phyloP scores from a whole-genome alignment of 2,888 invertebrate genomes.

The Lasioglossum oenotherae region DNA sequence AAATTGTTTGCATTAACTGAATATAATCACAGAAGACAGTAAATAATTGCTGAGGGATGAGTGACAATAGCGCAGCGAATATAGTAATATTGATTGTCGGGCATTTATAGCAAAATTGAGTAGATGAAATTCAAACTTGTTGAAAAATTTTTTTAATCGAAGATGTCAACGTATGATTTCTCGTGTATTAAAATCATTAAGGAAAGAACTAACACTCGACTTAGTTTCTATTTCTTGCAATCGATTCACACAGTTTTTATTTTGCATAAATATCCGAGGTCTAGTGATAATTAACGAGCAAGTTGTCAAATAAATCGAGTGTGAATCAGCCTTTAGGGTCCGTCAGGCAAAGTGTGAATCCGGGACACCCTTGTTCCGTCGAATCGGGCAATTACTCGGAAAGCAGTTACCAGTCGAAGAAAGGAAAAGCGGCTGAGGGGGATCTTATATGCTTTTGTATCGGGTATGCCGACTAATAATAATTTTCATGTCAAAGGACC shows the following conservation, averaged over 20 bases:
- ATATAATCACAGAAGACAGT: conserved; percentile 2
- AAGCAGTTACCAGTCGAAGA: neutral
- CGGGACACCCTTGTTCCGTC: conserved; percentile 36
- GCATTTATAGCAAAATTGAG: too few relatives aligned
- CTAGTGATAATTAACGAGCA: neutral
- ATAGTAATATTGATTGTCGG: neutral
- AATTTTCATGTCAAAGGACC: too few relatives aligned
- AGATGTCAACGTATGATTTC: too few relatives aligned
- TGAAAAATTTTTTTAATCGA: too few relatives aligned
- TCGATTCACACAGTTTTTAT: too few relatives aligned
- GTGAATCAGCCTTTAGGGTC: neutral
- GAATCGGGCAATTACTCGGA: conserved; percentile 60
- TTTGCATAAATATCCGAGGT: too few relatives aligned
- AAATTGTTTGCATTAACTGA: neutral
- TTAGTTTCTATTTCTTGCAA: too few relatives aligned
- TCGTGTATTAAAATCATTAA: too few relatives aligned
- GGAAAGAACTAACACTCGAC: too few relatives aligned
- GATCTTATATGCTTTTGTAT: too few relatives aligned
- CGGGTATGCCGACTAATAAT: too few relatives aligned
- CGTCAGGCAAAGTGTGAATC: conserved; percentile 25
- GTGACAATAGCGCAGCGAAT: neutral
- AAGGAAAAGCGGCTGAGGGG: neutral
- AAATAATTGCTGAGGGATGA: neutral
- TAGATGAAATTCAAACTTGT: too few relatives aligned
- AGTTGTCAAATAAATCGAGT: neutral